Evolutionary conservation across 2,113 vertebrate genomes (phyloP), one percentile per base, ranked within the genome.

Genomic region (Catharus fuscescens): DNA sequence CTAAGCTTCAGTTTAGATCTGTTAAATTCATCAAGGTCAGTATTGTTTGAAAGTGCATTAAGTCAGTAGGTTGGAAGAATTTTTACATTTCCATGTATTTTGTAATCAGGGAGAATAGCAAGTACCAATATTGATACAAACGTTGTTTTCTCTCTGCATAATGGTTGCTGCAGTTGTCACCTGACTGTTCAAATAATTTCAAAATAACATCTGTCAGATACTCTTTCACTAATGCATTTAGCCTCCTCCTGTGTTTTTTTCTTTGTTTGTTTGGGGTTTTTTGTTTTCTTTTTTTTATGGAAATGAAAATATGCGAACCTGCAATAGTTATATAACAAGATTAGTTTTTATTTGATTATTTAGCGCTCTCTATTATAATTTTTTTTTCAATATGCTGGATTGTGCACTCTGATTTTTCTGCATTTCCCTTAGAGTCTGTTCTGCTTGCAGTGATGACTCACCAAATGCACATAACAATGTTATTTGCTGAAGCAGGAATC

Each of bases 261-360:
- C 70, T 34, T 28, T n/a, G n/a, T 60, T 59, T n/a, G 31, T 18
- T n/a, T 34, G 11, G 9, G 10, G 19, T 21, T 50, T 44, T 44
- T 69, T 40, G 40, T 12, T 13, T 38, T 38, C 10, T 67, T n/a
- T 45, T 80, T 10, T 34, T 61, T 36, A 54, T 26, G 59, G 31
- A 76, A 91, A 36, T 44, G 18, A 74, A 92, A 88, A 26, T 25
- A 52, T 2, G 3, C 34, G 62, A 53, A 47, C 65, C 69, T 86
- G 36, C 69, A 57, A 67, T 45, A 54, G 77, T 47, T 84, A 40
- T 26, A 29, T 48, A 91, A 70, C 40, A 54, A 54, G 28, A 78
- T 89, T 76, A 61, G 12, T 71, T 91, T 70, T 85, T 80, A 74
- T 94, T 92, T 96, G 53, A 78, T 90, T 92, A 52, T 85, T 57